Conservation (phyloP, 1,140 invertebrate genomes). For the Tenebrio molitor region DNA sequence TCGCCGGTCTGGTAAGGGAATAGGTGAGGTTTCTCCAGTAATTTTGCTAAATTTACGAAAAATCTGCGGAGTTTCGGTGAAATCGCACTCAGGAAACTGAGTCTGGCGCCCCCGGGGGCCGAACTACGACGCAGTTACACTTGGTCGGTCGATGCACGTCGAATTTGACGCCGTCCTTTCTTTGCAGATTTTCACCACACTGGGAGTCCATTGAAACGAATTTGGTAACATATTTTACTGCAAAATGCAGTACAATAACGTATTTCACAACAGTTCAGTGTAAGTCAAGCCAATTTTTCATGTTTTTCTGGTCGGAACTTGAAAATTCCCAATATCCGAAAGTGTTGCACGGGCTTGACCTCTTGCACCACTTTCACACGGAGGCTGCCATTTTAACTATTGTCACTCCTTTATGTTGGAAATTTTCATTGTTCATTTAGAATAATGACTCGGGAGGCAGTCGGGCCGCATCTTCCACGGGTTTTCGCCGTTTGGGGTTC, state of each 20-base stretch:
- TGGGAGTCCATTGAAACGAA: constrained; percentile 62
- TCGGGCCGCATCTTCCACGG: too few species aligned
- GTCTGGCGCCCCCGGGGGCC: not conserved
- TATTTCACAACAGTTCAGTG: constrained; percentile 61
- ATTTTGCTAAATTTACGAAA: constrained; percentile 30
- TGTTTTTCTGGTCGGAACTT: not conserved
- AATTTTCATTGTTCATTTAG: too few species aligned
- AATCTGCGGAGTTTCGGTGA: constrained; percentile 26
- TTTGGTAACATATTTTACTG: constrained; percentile 57
- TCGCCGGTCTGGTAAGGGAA: constrained; percentile 71
- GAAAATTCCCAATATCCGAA: not conserved
- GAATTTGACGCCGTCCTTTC: constrained; percentile 27
- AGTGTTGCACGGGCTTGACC: not conserved
- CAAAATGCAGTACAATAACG: constrained; percentile 65
- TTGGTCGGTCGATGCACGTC: not conserved
- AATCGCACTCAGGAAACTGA: not conserved
- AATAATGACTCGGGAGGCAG: too few species aligned
- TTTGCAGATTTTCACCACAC: constrained; percentile 59
- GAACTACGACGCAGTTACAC: not conserved
- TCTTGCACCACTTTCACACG: constrained; percentile 25
- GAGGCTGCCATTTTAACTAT: constrained; percentile 31
- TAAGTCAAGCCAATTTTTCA: constrained; percentile 51
- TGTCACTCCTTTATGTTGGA: not conserved
- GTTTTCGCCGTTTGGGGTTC: too few species aligned
- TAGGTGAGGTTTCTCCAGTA: constrained; percentile 56